A percentile compares a stretch with the other conserved stretches of the same genome.
Evolutionary conservation across 2,888 invertebrate species (phyloP).

Genomic region (Hartigia nigra): DNA sequence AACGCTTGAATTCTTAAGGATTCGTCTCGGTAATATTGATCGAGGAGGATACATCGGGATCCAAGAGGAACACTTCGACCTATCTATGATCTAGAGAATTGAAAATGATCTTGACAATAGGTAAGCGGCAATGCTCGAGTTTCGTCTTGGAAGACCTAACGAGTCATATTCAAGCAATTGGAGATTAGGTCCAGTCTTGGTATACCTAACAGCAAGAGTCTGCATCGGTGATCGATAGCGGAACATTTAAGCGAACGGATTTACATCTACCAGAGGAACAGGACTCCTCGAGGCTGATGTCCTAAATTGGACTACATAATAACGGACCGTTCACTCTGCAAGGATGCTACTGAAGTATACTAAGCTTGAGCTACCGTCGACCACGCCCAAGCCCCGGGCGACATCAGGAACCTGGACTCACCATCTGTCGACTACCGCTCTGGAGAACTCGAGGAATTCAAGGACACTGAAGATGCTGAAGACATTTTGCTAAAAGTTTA

Average conservation of each 20-base stretch:
- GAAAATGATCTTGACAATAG: background rate
- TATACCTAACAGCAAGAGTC: background rate
- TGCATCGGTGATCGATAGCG: background rate
- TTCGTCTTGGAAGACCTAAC: background rate
- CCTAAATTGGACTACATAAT: slow-evolving; percentile 56
- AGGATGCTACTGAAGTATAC: slow-evolving; percentile 31
- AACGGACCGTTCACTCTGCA: slow-evolving; percentile 33
- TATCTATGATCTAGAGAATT: background rate
- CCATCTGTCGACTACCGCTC: slow-evolving; percentile 19
- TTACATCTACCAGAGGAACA: background rate
- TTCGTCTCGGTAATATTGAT: background rate
- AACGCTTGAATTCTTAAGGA: background rate
- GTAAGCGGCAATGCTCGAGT: background rate
- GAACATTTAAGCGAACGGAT: background rate
- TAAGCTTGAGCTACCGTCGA: slow-evolving; percentile 50
- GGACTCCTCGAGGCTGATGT: slow-evolving; percentile 31
- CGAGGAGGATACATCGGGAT: background rate
- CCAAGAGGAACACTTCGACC: background rate
- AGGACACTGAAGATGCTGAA: background rate
- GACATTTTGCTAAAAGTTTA: background rate
- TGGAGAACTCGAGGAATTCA: background rate
- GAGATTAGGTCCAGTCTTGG: slow-evolving; percentile 21
- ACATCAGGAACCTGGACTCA: slow-evolving; percentile 39
- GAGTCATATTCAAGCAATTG: background rate
- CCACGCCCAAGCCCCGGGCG: slow-evolving; percentile 62